phyloP scores from a whole-genome alignment of 2,888 invertebrate genomes.

The Caenorhabditis sp. region DNA sequence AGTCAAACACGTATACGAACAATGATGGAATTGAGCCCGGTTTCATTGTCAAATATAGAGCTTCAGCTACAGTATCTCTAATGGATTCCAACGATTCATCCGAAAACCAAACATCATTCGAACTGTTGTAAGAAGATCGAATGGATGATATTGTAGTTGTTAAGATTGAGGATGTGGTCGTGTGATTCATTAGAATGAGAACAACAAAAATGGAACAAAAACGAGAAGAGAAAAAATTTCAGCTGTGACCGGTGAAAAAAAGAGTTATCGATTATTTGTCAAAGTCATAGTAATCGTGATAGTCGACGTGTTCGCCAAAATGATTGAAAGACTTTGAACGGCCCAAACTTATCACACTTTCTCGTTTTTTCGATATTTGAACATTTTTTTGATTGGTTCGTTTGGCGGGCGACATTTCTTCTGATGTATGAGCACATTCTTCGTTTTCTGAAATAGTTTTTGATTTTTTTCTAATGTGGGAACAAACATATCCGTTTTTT shows the following conservation, averaged over 20 bases:
- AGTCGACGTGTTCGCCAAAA: slow-evolving; percentile 37
- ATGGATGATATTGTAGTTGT: neutral
- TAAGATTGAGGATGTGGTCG: neutral
- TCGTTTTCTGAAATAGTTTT: neutral
- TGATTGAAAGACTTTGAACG: slow-evolving; percentile 42
- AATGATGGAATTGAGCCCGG: slow-evolving; percentile 32
- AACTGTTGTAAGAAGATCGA: neutral
- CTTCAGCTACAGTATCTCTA: slow-evolving; percentile 6
- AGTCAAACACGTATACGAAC: slow-evolving; percentile 26
- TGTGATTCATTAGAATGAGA: neutral
- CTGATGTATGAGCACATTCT: too few species aligned
- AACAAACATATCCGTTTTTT: too few species aligned
- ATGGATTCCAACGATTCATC: neutral
- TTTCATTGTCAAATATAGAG: slow-evolving; percentile 25
- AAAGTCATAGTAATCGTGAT: slow-evolving; percentile 35
- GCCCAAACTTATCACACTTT: slow-evolving; percentile 34
- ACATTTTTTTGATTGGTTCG: neutral
- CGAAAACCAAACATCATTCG: neutral
- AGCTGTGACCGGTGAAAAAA: neutral
- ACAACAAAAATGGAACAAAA: too few species aligned
- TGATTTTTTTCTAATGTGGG: neutral
- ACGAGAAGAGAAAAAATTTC: too few species aligned
- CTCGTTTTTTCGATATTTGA: slow-evolving; percentile 27
- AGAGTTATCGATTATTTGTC: slow-evolving; percentile 27
- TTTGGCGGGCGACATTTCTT: neutral